These are phyloP conservation scores for Aptenodytes patagonicus DNA, from an alignment of 2,113 vertebrate species.

Conservation along the genomic window DNA sequence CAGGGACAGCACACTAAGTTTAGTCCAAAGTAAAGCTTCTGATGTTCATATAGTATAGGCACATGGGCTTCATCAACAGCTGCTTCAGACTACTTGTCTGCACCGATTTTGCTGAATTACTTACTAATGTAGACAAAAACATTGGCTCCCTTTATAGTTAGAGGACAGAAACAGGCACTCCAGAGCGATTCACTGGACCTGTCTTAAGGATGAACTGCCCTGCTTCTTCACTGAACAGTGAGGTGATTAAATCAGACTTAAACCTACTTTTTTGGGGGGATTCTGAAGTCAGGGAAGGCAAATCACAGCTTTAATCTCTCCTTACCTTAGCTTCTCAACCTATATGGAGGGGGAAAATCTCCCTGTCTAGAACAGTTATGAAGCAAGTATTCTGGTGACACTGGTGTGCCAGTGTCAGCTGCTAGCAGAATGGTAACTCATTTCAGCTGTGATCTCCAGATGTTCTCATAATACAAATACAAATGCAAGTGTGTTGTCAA, in stretches of 20 bases:
- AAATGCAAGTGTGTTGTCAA: not conserved
- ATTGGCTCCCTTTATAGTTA: not conserved
- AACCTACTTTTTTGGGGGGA: not conserved
- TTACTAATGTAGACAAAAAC: not conserved
- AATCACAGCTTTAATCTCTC: not conserved
- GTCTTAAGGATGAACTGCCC: fast-evolving
- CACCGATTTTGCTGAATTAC: not conserved
- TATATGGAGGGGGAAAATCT: not conserved
- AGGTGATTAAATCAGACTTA: not conserved
- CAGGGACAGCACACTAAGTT: not conserved
- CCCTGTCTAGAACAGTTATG: not conserved
- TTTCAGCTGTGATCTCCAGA: not conserved
- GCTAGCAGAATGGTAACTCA: fast-evolving
- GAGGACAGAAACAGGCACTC: not conserved
- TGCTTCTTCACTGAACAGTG: not conserved
- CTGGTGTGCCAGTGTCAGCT: not conserved
- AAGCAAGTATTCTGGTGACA: not conserved
- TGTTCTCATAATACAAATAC: not conserved
- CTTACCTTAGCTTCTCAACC: fast-evolving
- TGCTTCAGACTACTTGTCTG: not conserved
- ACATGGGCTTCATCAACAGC: not conserved
- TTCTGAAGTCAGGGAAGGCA: not conserved
- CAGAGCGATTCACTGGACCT: fast-evolving
- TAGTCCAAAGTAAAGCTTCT: not conserved
- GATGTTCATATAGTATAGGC: not conserved